These are phyloP conservation scores for Machimus atricapillus DNA, from an alignment of 2,888 invertebrate species.

Conservation along the genomic window DNA sequence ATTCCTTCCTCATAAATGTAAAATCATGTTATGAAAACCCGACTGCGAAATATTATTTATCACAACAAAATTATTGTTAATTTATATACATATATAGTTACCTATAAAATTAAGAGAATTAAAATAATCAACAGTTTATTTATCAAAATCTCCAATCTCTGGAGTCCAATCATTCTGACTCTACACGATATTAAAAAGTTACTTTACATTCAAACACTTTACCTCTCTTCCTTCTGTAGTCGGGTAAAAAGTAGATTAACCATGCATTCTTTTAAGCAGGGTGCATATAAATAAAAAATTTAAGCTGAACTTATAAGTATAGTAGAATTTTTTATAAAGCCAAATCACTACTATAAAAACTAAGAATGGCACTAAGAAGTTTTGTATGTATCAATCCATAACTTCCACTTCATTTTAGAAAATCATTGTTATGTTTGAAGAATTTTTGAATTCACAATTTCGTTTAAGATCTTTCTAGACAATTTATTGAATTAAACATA, in stretches of 20 bases:
- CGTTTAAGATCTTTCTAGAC: neutral
- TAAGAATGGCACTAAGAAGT: neutral
- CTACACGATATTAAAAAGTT: neutral
- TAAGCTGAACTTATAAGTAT: neutral
- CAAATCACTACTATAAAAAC: neutral
- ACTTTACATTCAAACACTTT: neutral
- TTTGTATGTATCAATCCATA: neutral
- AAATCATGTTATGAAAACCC: neutral
- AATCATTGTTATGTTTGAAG: slow-evolving; percentile 18
- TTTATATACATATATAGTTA: too few relatives aligned
- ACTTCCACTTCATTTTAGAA: slow-evolving; percentile 3
- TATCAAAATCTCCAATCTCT: neutral
- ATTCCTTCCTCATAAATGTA: neutral
- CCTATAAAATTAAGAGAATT: too few relatives aligned
- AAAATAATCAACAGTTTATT: neutral
- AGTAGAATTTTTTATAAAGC: neutral
- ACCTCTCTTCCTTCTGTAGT: neutral
- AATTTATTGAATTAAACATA: neutral
- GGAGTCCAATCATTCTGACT: neutral
- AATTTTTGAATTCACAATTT: neutral
- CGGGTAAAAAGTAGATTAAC: neutral
- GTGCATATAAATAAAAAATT: neutral
- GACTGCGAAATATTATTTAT: neutral
- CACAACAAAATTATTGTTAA: neutral
- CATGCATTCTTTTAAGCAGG: neutral